Base-by-base conservation (phyloP, 2,888 invertebrate genomes). In the Polyploca ridens region DNA sequence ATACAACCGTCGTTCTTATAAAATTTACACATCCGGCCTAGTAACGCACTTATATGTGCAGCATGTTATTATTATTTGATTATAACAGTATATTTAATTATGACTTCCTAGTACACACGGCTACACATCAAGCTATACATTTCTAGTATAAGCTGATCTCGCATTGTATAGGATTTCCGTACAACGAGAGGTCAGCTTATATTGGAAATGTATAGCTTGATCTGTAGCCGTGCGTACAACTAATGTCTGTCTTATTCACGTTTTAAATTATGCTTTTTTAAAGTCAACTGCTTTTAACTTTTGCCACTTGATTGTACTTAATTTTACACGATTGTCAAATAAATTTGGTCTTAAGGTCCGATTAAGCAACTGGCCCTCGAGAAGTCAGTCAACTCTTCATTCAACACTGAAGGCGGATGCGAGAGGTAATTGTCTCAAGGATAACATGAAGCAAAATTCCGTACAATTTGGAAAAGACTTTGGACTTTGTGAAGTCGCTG, bases 51-150 rank as follows among this genome's bases (percentile, higher is more conserved):
- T 1, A 7, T 58, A 33, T 54, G 10, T 16, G 33, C 58, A 14
- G 35, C 33, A n/a, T 58, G 58, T 58, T 27, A 10, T 33, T 16
- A 41, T 35, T 60, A 19, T 19, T 41, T 41, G 11, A 16, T 0
- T 61, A 44, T 27, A 41, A 16, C 19, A 38, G 8, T 44, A 41
- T 41, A 61, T 41, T 16, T 19, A 19, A 10, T 19, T 13, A 60
- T 8, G 19, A 61, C 61, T 61, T 61, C 61, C 61, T 61, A 61
- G n/a, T n/a, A n/a, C n/a, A n/a, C n/a, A n/a, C n/a, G n/a, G n/a
- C n/a, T n/a, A n/a, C n/a, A n/a, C n/a, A n/a, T n/a, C n/a, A n/a
- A n/a, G n/a, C n/a, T n/a, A n/a, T n/a, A n/a, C n/a, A n/a, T n/a
- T n/a, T n/a, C n/a, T n/a, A n/a, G n/a, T n/a, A n/a, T n/a, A n/a